Base-by-base conservation (phyloP, 2,888 invertebrate species). In the Andrena camellia region DNA sequence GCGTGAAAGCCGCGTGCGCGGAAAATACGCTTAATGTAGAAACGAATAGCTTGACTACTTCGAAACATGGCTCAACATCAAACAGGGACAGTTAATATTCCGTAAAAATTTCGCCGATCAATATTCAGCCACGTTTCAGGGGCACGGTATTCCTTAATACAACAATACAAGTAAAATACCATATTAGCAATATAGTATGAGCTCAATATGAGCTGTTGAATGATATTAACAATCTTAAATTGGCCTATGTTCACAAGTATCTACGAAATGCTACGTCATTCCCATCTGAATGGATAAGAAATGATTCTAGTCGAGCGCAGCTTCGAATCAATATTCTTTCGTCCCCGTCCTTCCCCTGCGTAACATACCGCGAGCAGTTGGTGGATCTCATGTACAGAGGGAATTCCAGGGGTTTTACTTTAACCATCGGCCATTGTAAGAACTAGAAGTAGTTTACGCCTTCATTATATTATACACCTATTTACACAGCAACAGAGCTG, bases 141-240 rank as follows among this genome's bases (percentile, higher is more conserved):
- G 60, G 62, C 29, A 54, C 57, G 64, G 82, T 86, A 86, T 78
- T 74, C 77, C 72, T 89, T 86, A 89, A 90, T 90, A 90, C 89
- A 90, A 92, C 90, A 90, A 91, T 90, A 91, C 89, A 90, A 91
- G 89, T 92, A 92, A 92, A 92, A 92, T 91, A 92, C 87, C 90
- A 86, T 90, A 88, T 91, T 89, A 91, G 90, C 86, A 83, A 23
- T 86, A 84, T 90, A 91, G 89, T 91, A 84, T 84, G 88, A 88
- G 88, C 93, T 93, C 93, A 93, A 93, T 93, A 92, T 93, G 93
- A 93, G 93, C 90, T 91, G 90, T 91, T 89, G 74, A 90, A 90
- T 84, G 86, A 80, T 86, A 84, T 90, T 89, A 89, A 89, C 86
- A 88, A 90, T 90, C 90, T 90, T 91, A 90, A 90, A 90, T 90